Percentiles rank a stretch among this genome's conserved stretches.
These are phyloP conservation scores for Seriola quinqueradiata DNA, from an alignment of 2,113 vertebrate genomes.

Conservation along the genomic window DNA sequence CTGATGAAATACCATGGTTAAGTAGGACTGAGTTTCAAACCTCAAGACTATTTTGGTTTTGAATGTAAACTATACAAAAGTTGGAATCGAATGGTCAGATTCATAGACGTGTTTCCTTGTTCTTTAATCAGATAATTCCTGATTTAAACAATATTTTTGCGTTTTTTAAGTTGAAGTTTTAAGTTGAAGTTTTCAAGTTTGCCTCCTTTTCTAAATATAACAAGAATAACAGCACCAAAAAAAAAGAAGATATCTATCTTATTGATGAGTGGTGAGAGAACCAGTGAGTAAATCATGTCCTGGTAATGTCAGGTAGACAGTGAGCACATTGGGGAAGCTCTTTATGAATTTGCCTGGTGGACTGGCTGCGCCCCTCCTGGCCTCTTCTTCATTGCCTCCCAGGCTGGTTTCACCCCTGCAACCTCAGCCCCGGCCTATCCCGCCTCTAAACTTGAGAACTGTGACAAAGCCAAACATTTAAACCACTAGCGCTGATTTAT, in stretches of 20 bases:
- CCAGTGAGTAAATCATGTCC: not conserved
- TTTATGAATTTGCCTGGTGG: slow-evolving; percentile 49
- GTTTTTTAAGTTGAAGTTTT: too few relatives aligned
- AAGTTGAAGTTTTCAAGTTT: too few relatives aligned
- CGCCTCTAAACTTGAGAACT: slow-evolving; percentile 79
- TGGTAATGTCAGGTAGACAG: slow-evolving; percentile 25
- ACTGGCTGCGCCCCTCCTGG: slow-evolving; percentile 48
- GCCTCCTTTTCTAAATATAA: too few relatives aligned
- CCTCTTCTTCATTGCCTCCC: slow-evolving; percentile 53
- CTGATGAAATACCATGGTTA: too few relatives aligned
- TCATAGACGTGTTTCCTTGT: not conserved
- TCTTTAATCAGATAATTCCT: not conserved
- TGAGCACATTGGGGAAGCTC: slow-evolving; percentile 20
- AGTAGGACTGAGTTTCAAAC: too few relatives aligned
- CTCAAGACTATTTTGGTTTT: too few relatives aligned
- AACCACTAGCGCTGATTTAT: slow-evolving; percentile 79
- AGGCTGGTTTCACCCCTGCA: slow-evolving; percentile 67
- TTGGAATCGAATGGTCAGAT: not conserved
- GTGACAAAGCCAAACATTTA: slow-evolving; percentile 82
- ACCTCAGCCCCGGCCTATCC: slow-evolving; percentile 53
- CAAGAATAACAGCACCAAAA: too few relatives aligned
- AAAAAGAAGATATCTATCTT: not conserved
- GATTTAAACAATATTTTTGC: not conserved
- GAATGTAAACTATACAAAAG: too few relatives aligned
- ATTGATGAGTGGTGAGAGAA: not conserved